Evolutionary conservation across 2,797 vertebrate species (phyloP).

Genomic region (Liasis olivaceus): DNA sequence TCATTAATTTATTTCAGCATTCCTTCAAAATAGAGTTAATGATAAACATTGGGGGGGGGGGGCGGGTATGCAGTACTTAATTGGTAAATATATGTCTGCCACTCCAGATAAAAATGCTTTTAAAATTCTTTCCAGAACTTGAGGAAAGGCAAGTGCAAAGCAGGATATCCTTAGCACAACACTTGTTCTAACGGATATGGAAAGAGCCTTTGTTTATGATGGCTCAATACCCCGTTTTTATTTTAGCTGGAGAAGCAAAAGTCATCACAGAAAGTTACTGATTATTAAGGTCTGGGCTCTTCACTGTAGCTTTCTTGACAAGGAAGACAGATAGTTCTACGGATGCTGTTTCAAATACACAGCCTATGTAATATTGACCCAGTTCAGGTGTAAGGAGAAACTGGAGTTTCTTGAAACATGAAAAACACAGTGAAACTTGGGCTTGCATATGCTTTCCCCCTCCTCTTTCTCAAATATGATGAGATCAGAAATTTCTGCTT

Average conservation of each 20-base stretch:
- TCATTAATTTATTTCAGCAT: neutral
- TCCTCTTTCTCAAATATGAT: neutral
- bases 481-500: neutral
- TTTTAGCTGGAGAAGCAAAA: slow-evolving; percentile 26
- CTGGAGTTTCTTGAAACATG: neutral
- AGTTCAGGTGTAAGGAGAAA: neutral
- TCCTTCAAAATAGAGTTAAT: slow-evolving; percentile 3
- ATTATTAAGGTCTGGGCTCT: slow-evolving; percentile 36
- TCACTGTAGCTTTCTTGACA: slow-evolving; percentile 55
- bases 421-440: neutral
- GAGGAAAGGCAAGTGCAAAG: slow-evolving; percentile 17
- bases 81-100: neutral
- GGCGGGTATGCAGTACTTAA: slow-evolving; percentile 7
- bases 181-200: slow-evolving; percentile 34
- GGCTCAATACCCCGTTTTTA: slow-evolving; percentile 39
- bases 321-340: slow-evolving; percentile 48
- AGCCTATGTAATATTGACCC: neutral
- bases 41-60: slow-evolving; percentile 35
- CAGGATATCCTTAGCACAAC: slow-evolving; percentile 44
- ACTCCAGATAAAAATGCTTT: slow-evolving; percentile 35
- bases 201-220: slow-evolving; percentile 9
- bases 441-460: neutral
- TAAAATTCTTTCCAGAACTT: slow-evolving; percentile 26
- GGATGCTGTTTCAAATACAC: slow-evolving; percentile 45
- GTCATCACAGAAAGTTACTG: slow-evolving; percentile 10